phyloP scores from a whole-genome alignment of 2,113 vertebrate species.

The Heterocephalus glaber region DNA sequence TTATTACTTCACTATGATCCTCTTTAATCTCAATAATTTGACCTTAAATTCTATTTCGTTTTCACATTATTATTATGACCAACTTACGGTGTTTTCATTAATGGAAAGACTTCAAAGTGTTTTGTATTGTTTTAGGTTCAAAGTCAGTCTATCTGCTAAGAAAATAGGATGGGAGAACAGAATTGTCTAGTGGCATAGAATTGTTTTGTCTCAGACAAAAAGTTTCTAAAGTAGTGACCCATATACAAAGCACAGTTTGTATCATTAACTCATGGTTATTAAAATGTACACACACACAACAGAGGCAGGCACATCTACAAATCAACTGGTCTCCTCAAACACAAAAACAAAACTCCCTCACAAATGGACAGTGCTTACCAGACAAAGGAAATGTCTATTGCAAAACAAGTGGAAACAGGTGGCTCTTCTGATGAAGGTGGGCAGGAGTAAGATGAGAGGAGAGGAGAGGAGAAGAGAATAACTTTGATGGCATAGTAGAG shows the following conservation, averaged over 20 bases:
- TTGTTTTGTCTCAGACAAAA: constrained; percentile 21
- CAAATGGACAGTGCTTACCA: neutral
- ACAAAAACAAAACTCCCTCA: neutral
- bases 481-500: neutral
- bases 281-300: neutral
- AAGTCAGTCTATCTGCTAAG: constrained; percentile 40
- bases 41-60: constrained; percentile 28
- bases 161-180: constrained; percentile 9
- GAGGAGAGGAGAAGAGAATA: neutral
- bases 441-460: too few relatives aligned
- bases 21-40: constrained; percentile 30
- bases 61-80: neutral
- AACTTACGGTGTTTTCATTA: neutral
- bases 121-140: constrained; percentile 46
- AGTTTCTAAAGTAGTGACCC: neutral
- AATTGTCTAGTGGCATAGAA: neutral
- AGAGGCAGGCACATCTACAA: neutral
- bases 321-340: neutral
- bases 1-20: neutral
- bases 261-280: neutral
- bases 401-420: neutral
- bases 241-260: neutral
- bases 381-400: neutral
- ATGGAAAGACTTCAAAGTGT: constrained; percentile 53
- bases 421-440: neutral